These are phyloP conservation scores for Liolophura sinensis DNA, from an alignment of 1,140 invertebrate species.

Conservation along the genomic window DNA sequence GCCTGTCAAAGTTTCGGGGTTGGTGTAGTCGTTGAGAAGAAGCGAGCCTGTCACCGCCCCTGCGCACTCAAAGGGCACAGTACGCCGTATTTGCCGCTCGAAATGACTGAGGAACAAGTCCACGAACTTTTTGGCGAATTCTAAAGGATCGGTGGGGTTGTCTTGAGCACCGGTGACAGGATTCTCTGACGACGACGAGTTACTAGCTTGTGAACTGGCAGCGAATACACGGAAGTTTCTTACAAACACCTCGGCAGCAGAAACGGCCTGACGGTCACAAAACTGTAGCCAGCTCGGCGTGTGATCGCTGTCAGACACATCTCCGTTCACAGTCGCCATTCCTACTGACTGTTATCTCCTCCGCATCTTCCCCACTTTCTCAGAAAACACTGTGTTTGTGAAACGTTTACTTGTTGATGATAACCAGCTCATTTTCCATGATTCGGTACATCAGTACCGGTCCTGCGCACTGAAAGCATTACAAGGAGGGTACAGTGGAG, in stretches of 20 bases:
- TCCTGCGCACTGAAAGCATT: too few relatives aligned
- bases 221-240: conserved; percentile 78
- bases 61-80: background rate
- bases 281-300: conserved; percentile 67
- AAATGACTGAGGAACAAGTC: conserved; percentile 72
- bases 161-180: background rate
- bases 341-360: background rate
- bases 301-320: conserved; percentile 22
- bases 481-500: too few relatives aligned
- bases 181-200: background rate
- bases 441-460: too few relatives aligned
- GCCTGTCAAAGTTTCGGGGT: conserved; percentile 40
- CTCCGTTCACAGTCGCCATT: conserved; percentile 41
- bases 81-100: conserved; percentile 40
- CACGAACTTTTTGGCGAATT: conserved; percentile 80
- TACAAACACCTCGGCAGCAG: conserved; percentile 82
- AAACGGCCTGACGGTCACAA: conserved; percentile 84
- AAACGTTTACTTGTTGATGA: too few relatives aligned
- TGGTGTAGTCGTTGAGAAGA: conserved; percentile 6
- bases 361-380: too few relatives aligned
- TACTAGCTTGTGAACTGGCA: conserved; percentile 59
- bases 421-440: too few relatives aligned
- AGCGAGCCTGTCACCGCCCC: background rate
- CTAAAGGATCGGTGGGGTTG: conserved; percentile 51
- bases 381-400: too few relatives aligned